phyloP scores from a whole-genome alignment of 2,113 vertebrate genomes.

The Mesembrinibis cayennensis region DNA sequence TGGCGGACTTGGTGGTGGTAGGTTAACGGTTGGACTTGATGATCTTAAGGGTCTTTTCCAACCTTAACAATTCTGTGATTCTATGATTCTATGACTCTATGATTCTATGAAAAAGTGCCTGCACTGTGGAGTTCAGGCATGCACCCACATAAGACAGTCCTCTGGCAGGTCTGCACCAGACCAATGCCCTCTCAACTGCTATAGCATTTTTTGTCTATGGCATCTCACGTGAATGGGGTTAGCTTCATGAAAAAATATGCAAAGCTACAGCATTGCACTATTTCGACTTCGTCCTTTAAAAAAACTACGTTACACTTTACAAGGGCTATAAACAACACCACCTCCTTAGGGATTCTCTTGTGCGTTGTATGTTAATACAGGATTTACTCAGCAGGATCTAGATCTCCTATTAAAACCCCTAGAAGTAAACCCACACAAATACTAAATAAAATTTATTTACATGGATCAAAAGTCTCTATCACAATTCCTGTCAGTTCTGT shows the following conservation, averaged over 20 bases:
- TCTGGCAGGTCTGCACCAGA: neutral
- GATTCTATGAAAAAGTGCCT: no score
- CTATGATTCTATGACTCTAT: no score
- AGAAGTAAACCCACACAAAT: neutral
- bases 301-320: neutral
- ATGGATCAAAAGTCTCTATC: neutral
- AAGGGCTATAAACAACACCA: neutral
- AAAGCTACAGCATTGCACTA: neutral
- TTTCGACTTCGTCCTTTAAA: neutral
- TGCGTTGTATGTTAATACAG: neutral
- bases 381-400: neutral
- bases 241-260: neutral
- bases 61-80: no score
- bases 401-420: neutral
- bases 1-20: no score
- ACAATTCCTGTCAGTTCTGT: neutral
- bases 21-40: no score
- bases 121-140: accelerated
- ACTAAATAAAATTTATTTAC: neutral
- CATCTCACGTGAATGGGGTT: accelerated
- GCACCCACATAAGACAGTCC: no score
- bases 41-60: no score
- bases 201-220: accelerated
- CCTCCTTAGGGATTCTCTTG: neutral
- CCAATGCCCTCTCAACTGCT: no score